Evolutionary conservation across 92 coral and sea anemone species (phyloP).

Genomic region (Porites evermanni): DNA sequence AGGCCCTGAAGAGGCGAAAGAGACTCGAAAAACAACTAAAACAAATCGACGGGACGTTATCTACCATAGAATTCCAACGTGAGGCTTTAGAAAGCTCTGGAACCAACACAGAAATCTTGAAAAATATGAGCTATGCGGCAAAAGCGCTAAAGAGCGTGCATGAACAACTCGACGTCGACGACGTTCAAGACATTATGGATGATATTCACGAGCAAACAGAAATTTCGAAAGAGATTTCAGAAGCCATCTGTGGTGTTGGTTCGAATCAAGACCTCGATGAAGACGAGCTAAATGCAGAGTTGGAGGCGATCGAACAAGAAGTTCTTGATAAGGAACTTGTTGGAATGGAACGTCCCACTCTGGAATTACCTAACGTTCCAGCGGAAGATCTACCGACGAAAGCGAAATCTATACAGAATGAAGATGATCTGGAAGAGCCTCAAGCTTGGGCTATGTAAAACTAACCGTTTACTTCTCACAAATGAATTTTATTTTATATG

Average conservation of each 20-base stretch:
- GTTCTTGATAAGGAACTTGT: constrained; percentile 47
- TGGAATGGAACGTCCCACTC: constrained; percentile 47
- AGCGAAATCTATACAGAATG: constrained; percentile 29
- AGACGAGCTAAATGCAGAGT: constrained; percentile 61
- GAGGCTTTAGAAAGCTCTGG: constrained; percentile 83
- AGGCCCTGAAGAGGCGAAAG: constrained; percentile 79
- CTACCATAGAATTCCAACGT: constrained; percentile 82
- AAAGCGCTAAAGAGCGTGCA: constrained; percentile 76
- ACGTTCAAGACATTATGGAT: constrained; percentile 83
- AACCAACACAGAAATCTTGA: constrained; percentile 78
- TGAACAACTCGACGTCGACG: constrained; percentile 64
- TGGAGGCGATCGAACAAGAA: constrained; percentile 74
- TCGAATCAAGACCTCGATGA: constrained; percentile 63
- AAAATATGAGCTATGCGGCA: constrained; percentile 81
- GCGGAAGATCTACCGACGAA: constrained; percentile 32
- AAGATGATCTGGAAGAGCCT: constrained; percentile 70
- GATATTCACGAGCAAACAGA: constrained; percentile 84
- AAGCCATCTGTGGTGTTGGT: constrained; percentile 74
- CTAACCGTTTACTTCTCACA: background rate
- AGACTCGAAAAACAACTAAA: constrained; percentile 80
- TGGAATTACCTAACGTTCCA: constrained; percentile 76
- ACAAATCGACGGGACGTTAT: constrained; percentile 83
- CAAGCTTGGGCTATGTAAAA: constrained; percentile 72
- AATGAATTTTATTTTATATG: background rate
- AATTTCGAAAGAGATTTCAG: constrained; percentile 74